Evolutionary conservation across 2,113 vertebrate species (phyloP).

Genomic region (Paramormyrops kingsleyae): DNA sequence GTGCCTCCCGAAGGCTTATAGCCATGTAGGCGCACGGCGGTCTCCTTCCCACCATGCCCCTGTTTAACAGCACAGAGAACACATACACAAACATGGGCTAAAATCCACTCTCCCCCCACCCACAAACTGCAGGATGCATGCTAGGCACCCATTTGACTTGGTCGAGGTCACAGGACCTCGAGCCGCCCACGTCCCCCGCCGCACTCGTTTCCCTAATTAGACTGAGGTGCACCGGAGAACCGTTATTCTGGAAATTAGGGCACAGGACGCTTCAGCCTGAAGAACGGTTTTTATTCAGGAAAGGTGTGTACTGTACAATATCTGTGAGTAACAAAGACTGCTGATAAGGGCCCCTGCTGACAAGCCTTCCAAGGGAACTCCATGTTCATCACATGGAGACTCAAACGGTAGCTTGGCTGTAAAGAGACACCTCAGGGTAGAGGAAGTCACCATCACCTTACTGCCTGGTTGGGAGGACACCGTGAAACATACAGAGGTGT

Average conservation of each 20-base stretch:
- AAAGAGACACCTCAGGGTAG: not conserved
- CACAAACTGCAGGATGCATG: not conserved
- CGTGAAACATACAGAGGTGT: not conserved
- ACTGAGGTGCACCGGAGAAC: not conserved
- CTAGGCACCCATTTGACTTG: not conserved
- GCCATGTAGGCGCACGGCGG: not conserved
- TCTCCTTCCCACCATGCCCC: not conserved
- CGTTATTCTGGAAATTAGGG: not conserved
- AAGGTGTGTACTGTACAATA: not conserved
- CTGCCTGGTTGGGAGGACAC: not conserved
- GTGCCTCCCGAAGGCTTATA: not conserved
- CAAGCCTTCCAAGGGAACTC: not conserved
- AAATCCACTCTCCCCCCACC: not conserved
- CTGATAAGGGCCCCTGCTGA: not conserved
- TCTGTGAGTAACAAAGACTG: not conserved
- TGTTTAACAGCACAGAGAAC: not conserved
- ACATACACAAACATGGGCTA: not conserved
- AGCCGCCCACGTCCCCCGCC: not conserved
- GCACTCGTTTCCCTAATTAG: not conserved
- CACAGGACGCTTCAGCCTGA: not conserved
- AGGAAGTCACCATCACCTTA: not conserved
- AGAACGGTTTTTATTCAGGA: not conserved
- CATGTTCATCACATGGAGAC: not conserved
- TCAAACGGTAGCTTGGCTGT: not conserved
- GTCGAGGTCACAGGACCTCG: not conserved